Conservation (phyloP, 2,888 invertebrate species). For the Xestia xanthographa region DNA sequence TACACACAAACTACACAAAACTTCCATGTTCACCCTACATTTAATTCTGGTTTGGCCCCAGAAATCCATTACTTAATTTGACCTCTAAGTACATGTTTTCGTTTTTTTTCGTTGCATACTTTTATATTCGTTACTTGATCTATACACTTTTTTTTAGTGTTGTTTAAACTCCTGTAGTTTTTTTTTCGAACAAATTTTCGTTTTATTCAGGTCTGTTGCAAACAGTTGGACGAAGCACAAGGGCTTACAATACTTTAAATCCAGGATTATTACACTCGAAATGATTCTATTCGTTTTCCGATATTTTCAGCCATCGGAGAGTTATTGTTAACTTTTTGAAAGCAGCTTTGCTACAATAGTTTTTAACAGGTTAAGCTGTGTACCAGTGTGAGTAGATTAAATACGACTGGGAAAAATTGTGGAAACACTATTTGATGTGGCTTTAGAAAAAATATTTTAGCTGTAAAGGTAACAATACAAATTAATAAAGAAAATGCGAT, state of each 20-base stretch:
- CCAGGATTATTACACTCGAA: slow-evolving; percentile 70
- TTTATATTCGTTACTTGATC: neutral
- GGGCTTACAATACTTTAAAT: slow-evolving; percentile 58
- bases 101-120: neutral
- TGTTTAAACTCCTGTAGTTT: neutral
- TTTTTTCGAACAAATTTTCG: slow-evolving; percentile 27
- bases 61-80: neutral
- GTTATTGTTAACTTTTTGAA: slow-evolving; percentile 59
- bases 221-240: slow-evolving; percentile 31
- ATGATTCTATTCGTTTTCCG: slow-evolving; percentile 64
- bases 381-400: neutral
- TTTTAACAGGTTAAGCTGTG: slow-evolving; percentile 27
- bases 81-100: neutral
- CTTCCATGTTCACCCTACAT: neutral
- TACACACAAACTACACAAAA: neutral
- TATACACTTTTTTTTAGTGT: neutral
- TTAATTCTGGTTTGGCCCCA: neutral
- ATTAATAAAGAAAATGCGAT: neutral
- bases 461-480: neutral
- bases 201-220: slow-evolving; percentile 8
- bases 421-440: neutral
- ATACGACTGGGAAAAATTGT: neutral
- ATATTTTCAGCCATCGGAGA: slow-evolving; percentile 65
- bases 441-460: neutral
- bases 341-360: slow-evolving; percentile 29